Conservation (phyloP, 2,113 vertebrate genomes). For the Scophthalmus maximus region DNA sequence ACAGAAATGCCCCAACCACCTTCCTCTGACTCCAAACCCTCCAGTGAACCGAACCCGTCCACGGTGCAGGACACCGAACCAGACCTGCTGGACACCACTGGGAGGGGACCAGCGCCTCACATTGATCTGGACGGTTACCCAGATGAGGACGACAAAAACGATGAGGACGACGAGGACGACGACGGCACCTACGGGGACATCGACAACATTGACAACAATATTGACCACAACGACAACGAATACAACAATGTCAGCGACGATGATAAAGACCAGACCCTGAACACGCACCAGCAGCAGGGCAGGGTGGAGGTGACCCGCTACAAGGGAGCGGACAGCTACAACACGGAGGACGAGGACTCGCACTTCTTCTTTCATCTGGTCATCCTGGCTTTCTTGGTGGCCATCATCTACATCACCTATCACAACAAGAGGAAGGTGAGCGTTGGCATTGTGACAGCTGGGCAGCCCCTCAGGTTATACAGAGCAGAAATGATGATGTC, state of each 20-base stretch:
- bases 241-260: neutral
- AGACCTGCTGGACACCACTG: neutral
- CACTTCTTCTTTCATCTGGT: slow-evolving; percentile 97
- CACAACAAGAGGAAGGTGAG: slow-evolving; percentile 98
- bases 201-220: neutral
- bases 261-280: slow-evolving; percentile 9
- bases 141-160: accelerated
- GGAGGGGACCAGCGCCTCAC: accelerated
- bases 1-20: accelerated
- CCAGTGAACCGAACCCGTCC: neutral
- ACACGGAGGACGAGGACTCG: slow-evolving; percentile 88
- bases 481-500: too few relatives aligned
- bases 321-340: slow-evolving; percentile 76
- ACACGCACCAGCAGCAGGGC: slow-evolving; percentile 53
- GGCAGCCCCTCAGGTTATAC: too few relatives aligned
- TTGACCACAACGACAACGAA: accelerated
- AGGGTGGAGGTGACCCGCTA: slow-evolving; percentile 47
- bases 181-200: neutral
- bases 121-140: accelerated
- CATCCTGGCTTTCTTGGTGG: slow-evolving; percentile 91
- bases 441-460: neutral
- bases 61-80: neutral
- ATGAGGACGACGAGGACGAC: neutral
- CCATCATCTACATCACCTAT: slow-evolving; percentile 92
- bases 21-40: neutral